These are phyloP conservation scores for Hafferia zeledoni DNA, from an alignment of 2,797 vertebrate species.

Conservation along the genomic window DNA sequence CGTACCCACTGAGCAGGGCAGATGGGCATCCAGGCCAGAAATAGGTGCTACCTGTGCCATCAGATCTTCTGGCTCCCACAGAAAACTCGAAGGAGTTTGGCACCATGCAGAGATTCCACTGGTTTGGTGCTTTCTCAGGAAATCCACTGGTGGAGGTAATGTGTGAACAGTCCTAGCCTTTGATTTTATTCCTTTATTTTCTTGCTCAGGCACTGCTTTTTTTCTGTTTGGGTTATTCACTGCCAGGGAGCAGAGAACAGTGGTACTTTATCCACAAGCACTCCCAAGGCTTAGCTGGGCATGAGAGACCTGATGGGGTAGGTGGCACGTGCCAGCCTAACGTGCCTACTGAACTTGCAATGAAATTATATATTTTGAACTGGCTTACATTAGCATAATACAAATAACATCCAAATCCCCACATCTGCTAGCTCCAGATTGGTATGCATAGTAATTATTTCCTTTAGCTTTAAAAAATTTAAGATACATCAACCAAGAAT, in stretches of 20 bases:
- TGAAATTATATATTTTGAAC: not conserved
- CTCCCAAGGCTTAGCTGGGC: too few relatives aligned
- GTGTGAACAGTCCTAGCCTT: not conserved
- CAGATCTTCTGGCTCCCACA: not conserved
- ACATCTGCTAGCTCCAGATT: not conserved
- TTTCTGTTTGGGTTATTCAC: not conserved
- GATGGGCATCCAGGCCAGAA: not conserved
- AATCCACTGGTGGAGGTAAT: not conserved
- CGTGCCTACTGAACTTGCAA: not conserved
- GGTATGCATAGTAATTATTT: not conserved
- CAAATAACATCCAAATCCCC: not conserved
- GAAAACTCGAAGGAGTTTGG: not conserved
- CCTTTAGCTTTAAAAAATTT: not conserved
- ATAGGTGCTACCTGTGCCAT: not conserved
- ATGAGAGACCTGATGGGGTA: not conserved
- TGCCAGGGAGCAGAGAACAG: not conserved
- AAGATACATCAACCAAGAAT: not conserved
- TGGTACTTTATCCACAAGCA: not conserved
- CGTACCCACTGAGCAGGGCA: not conserved
- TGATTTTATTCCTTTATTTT: not conserved
- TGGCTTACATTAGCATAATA: not conserved
- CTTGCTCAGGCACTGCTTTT: not conserved
- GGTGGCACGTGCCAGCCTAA: not conserved
- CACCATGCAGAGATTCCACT: not conserved
- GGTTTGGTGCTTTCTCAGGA: not conserved